Evolutionary conservation across 2,888 invertebrate genomes (phyloP).

Genomic region (Callinectes sapidus): DNA sequence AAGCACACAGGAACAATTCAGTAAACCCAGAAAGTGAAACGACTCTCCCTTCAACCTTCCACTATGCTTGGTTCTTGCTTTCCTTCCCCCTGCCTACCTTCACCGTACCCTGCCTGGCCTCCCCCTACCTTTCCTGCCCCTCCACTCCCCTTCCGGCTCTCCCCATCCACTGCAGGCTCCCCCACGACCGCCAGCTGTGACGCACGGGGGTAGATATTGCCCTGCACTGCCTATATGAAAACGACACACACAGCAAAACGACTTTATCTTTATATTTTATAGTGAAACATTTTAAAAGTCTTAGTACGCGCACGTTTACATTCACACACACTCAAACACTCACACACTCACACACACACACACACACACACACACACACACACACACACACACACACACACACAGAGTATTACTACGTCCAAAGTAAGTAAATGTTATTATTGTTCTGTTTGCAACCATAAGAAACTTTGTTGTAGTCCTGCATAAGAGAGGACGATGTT

Average conservation of each 20-base stretch:
- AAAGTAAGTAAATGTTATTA: too few relatives aligned
- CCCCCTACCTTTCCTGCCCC: not conserved
- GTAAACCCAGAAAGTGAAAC: too few relatives aligned
- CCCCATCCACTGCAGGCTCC: not conserved
- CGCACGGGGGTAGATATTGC: slow-evolving; percentile 7
- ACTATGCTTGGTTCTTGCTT: too few relatives aligned
- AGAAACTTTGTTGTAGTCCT: too few relatives aligned
- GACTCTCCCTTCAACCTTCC: too few relatives aligned
- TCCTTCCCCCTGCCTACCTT: not conserved
- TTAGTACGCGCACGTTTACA: not conserved
- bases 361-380: slow-evolving; percentile 28
- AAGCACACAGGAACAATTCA: not conserved
- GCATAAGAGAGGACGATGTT: too few relatives aligned
- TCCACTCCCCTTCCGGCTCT: not conserved
- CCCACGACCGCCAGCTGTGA: not conserved
- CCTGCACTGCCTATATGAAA: not conserved
- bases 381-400: slow-evolving; percentile 8
- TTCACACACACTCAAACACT: not conserved
- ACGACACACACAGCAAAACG: slow-evolving; percentile 14
- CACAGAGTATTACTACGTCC: too few relatives aligned
- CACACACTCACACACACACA: slow-evolving; percentile 21
- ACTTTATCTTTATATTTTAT: not conserved
- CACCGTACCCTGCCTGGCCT: not conserved
- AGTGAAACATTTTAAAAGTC: not conserved
- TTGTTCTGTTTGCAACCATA: too few relatives aligned